Evolutionary conservation across 2,113 vertebrate genomes (phyloP).

Genomic region (Urocitellus parryii): DNA sequence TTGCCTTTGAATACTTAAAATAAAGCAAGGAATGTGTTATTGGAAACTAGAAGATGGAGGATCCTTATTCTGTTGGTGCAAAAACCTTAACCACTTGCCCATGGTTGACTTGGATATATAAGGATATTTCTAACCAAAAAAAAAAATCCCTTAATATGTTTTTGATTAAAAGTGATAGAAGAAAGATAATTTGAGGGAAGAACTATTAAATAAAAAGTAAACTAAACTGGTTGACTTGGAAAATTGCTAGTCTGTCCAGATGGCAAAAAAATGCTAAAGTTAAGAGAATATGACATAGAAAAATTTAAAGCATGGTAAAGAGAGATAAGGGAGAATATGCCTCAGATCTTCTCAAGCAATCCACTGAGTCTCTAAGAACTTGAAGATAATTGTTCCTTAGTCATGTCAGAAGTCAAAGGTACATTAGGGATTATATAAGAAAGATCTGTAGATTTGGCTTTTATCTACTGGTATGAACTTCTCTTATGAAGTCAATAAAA

Average conservation of each 20-base stretch:
- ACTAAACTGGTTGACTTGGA: neutral
- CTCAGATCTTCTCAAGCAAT: neutral
- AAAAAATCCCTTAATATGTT: neutral
- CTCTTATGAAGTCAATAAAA: neutral
- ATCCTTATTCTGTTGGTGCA: neutral
- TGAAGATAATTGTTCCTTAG: neutral
- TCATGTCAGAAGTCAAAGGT: neutral
- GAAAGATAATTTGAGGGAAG: neutral
- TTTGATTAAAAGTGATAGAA: neutral
- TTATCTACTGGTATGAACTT: neutral
- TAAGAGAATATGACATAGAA: neutral
- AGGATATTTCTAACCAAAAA: neutral
- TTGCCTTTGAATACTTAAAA: neutral
- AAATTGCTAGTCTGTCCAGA: neutral
- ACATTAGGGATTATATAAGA: neutral
- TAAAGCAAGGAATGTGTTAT: neutral
- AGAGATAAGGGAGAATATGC: neutral
- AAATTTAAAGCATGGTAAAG: neutral
- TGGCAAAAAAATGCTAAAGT: neutral
- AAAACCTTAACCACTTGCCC: neutral
- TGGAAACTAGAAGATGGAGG: neutral
- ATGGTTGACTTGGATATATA: neutral
- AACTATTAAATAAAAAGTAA: neutral
- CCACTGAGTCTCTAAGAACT: neutral
- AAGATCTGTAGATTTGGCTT: neutral